phyloP scores from a whole-genome alignment of 2,113 vertebrate species.

The Neomonachus schauinslandi region DNA sequence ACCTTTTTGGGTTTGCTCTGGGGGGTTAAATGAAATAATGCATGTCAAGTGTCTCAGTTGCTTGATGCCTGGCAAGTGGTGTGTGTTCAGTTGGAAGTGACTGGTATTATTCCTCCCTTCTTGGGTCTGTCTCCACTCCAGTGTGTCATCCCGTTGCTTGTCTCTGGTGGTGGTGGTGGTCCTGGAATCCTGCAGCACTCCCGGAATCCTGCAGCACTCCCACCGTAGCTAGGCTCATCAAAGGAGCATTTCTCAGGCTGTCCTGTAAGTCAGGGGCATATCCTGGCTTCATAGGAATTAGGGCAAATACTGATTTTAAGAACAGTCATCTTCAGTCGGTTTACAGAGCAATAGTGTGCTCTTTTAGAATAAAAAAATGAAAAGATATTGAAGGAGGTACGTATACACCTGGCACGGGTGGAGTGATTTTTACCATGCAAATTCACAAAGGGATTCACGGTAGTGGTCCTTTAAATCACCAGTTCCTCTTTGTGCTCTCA shows the following conservation, averaged over 20 bases:
- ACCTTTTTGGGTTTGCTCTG: not conserved
- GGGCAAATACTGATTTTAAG: not conserved
- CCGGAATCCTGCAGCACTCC: not conserved
- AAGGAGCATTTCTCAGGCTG: not conserved
- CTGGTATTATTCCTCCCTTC: not conserved
- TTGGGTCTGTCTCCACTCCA: not conserved
- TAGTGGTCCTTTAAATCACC: not conserved
- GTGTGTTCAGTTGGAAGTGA: not conserved
- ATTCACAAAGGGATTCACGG: not conserved
- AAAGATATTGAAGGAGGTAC: not conserved
- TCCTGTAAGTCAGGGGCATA: not conserved
- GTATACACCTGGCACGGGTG: not conserved
- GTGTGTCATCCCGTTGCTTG: not conserved
- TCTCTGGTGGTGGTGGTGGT: not conserved
- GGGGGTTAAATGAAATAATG: not conserved
- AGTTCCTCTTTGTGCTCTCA: not conserved
- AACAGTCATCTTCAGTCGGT: not conserved
- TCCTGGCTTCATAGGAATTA: not conserved
- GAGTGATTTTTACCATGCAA: not conserved
- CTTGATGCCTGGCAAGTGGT: not conserved
- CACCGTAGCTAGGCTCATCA: not conserved
- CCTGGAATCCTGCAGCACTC: not conserved
- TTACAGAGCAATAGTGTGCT: not conserved
- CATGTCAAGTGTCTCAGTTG: not conserved
- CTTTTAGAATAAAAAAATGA: constrained; percentile 8